These are phyloP conservation scores for Parasteatoda lunata DNA, from an alignment of 2,888 invertebrate genomes.

Conservation along the genomic window DNA sequence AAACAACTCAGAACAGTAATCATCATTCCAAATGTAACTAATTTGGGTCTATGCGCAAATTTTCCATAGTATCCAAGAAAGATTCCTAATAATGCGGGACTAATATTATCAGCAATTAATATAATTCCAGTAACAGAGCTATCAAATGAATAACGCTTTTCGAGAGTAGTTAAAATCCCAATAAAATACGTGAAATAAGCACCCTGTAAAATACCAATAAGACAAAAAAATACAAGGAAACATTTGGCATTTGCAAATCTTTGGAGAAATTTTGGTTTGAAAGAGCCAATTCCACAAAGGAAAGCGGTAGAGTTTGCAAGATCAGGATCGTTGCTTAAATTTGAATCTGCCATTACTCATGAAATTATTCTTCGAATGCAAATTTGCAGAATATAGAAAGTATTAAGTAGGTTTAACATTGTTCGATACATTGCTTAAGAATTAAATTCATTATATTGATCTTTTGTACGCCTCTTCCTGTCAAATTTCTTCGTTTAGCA, in stretches of 20 bases:
- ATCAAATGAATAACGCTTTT: slow-evolving; percentile 70
- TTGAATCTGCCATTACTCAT: too few relatives aligned
- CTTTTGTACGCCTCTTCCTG: too few relatives aligned
- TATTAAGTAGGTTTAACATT: too few relatives aligned
- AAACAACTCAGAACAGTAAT: slow-evolving; percentile 67
- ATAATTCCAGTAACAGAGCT: slow-evolving; percentile 69
- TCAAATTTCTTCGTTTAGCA: too few relatives aligned
- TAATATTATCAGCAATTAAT: slow-evolving; percentile 69
- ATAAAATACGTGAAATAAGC: slow-evolving; percentile 69
- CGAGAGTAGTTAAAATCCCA: slow-evolving; percentile 69
- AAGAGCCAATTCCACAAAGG: slow-evolving; percentile 65
- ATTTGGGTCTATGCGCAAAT: slow-evolving; percentile 61
- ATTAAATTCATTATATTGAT: too few relatives aligned
- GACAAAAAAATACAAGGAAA: slow-evolving; percentile 67
- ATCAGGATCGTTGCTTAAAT: too few relatives aligned
- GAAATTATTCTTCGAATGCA: too few relatives aligned
- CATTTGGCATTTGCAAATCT: slow-evolving; percentile 68
- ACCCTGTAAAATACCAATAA: slow-evolving; percentile 69
- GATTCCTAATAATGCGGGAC: slow-evolving; percentile 57
- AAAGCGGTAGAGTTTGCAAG: not conserved
- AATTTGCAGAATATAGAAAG: too few relatives aligned
- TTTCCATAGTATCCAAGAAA: slow-evolving; percentile 69
- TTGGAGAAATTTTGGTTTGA: slow-evolving; percentile 68
- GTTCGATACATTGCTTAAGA: too few relatives aligned
- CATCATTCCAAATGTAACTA: slow-evolving; percentile 65